phyloP scores from a whole-genome alignment of 2,888 invertebrate species.

The Macaria liturata region DNA sequence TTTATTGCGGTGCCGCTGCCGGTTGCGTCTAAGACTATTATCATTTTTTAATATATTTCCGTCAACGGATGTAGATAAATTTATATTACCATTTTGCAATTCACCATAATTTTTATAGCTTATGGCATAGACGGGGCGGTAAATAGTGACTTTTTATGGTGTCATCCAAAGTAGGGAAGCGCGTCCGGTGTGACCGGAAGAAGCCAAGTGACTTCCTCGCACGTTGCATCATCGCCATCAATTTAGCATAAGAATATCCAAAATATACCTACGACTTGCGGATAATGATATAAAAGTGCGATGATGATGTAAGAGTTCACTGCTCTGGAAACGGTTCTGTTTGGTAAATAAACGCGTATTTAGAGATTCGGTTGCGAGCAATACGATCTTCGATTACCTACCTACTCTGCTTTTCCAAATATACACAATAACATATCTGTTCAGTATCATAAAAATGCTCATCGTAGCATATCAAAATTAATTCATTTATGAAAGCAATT shows the following conservation, averaged over 20 bases:
- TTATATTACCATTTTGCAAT: slow-evolving; percentile 25
- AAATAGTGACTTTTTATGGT: slow-evolving; percentile 29
- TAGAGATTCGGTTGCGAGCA: slow-evolving; percentile 8
- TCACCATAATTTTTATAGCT: slow-evolving; percentile 19
- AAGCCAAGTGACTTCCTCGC: slow-evolving; percentile 41
- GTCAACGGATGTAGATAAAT: slow-evolving; percentile 23
- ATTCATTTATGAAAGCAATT: too few relatives aligned
- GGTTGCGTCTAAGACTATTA: slow-evolving; percentile 9
- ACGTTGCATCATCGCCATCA: slow-evolving; percentile 40
- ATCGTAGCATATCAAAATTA: too few relatives aligned
- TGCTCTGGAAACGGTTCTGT: slow-evolving; percentile 26
- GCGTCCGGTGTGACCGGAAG: slow-evolving; percentile 46
- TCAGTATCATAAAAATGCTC: not conserved
- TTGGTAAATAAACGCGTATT: slow-evolving; percentile 14
- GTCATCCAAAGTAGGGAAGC: slow-evolving; percentile 30
- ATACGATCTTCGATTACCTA: slow-evolving; percentile 14
- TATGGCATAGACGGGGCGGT: slow-evolving; percentile 4
- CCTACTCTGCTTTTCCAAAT: slow-evolving; percentile 12
- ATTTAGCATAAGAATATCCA: slow-evolving; percentile 28
- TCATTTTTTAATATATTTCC: slow-evolving; percentile 18
- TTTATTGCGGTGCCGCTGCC: slow-evolving; percentile 20
- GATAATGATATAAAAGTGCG: slow-evolving; percentile 14
- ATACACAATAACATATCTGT: slow-evolving; percentile 8
- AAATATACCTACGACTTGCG: slow-evolving; percentile 22
- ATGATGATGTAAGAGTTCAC: slow-evolving; percentile 24